These are phyloP conservation scores for Drosophila teissieri DNA, from an alignment of 1,140 invertebrate species.

Conservation along the genomic window DNA sequence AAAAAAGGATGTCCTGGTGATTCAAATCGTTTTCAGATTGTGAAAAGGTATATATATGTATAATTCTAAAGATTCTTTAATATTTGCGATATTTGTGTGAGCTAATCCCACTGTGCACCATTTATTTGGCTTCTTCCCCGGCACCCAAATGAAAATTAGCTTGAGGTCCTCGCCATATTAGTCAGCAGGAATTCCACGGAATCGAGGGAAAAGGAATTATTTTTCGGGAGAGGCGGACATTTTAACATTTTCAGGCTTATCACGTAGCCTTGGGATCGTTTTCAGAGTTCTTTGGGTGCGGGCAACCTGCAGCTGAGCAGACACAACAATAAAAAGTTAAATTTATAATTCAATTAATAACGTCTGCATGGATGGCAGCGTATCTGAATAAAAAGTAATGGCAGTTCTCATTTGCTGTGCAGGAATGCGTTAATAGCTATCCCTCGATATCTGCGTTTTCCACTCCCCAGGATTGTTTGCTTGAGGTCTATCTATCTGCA, in stretches of 20 bases:
- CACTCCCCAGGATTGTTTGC: constrained; percentile 36
- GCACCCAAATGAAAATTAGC: constrained; percentile 72
- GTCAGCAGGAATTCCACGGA: constrained; percentile 68
- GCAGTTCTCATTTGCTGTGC: constrained; percentile 24
- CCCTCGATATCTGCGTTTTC: constrained; percentile 4
- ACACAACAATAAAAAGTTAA: constrained; percentile 75
- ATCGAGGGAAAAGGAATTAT: constrained; percentile 1
- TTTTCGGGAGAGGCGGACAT: constrained; percentile 14
- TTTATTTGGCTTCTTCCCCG: constrained; percentile 8
- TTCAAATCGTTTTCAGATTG: too few species aligned
- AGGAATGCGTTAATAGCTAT: constrained; percentile 37
- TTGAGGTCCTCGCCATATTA: constrained; percentile 57
- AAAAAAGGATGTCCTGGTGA: too few species aligned
- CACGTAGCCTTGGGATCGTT: constrained; percentile 43
- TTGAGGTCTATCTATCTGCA: constrained; percentile 27
- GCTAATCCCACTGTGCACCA: constrained; percentile 18
- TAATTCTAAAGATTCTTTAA: too few species aligned
- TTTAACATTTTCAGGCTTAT: constrained; percentile 58
- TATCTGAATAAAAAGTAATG: constrained; percentile 14
- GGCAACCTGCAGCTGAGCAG: constrained; percentile 35
- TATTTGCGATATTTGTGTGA: too few species aligned
- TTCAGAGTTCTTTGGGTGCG: background rate
- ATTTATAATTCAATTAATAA: constrained; percentile 85
- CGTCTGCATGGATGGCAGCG: constrained; percentile 46
- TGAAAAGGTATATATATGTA: background rate